phyloP scores from a whole-genome alignment of 2,797 vertebrate genomes.

The Dipus sagitta region DNA sequence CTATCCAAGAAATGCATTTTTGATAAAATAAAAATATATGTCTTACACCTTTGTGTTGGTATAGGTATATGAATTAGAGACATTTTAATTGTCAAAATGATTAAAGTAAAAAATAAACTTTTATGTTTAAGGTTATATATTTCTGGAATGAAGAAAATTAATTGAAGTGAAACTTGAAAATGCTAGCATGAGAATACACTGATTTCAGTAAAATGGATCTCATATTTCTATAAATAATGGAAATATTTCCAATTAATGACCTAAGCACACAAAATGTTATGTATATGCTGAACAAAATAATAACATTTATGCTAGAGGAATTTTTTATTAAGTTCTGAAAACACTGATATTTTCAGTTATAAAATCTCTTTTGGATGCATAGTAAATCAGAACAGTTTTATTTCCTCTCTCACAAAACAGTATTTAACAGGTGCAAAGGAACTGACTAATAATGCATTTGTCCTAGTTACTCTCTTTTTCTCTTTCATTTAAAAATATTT shows the following conservation, averaged over 20 bases:
- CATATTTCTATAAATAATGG: slow-evolving; percentile 36
- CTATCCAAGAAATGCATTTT: neutral
- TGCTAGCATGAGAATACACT: neutral
- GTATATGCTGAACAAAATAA: slow-evolving; percentile 29
- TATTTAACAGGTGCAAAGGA: slow-evolving; percentile 9
- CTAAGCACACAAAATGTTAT: slow-evolving; percentile 11
- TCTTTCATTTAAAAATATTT: slow-evolving; percentile 15
- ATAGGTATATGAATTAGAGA: neutral
- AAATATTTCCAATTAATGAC: slow-evolving; percentile 48
- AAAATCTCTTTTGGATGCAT: slow-evolving; percentile 30
- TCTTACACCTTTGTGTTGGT: neutral
- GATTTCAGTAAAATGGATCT: slow-evolving; percentile 32
- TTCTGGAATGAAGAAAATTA: slow-evolving; percentile 18
- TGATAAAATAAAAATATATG: slow-evolving; percentile 20
- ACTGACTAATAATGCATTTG: slow-evolving; percentile 34
- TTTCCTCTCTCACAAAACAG: slow-evolving; percentile 10
- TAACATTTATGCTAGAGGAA: neutral
- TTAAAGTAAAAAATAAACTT: slow-evolving; percentile 18
- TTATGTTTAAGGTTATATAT: neutral
- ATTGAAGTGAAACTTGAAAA: slow-evolving; percentile 31
- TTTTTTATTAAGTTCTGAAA: slow-evolving; percentile 7
- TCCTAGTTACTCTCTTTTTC: neutral
- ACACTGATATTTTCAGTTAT: slow-evolving; percentile 7
- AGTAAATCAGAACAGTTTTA: neutral
- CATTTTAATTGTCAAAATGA: slow-evolving; percentile 49